phyloP scores from a whole-genome alignment of 2,113 vertebrate species.

The Nasalis larvatus region DNA sequence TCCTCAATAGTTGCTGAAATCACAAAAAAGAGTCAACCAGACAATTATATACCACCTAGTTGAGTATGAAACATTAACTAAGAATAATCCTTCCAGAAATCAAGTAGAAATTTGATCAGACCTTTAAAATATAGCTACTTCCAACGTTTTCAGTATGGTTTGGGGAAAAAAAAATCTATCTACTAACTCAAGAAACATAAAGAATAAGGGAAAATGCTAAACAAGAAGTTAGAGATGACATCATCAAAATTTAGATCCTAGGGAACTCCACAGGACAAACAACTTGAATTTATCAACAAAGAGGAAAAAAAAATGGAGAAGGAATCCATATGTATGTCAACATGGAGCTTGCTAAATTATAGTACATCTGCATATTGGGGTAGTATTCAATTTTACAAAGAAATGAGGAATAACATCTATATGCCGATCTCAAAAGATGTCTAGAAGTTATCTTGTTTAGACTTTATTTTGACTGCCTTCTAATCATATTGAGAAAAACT shows the following conservation, averaged over 20 bases:
- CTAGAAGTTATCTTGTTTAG: background rate
- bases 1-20: background rate
- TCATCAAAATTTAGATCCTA: background rate
- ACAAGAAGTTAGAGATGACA: background rate
- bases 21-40: background rate
- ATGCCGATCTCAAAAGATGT: background rate
- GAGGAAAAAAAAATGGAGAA: background rate
- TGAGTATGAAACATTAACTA: background rate
- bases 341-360: background rate
- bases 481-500: background rate
- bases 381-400: background rate
- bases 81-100: background rate
- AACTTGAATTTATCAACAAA: background rate
- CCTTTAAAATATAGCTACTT: background rate
- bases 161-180: background rate
- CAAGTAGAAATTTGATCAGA: background rate
- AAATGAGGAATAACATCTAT: background rate
- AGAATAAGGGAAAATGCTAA: background rate
- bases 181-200: background rate
- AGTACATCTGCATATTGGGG: background rate
- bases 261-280: background rate
- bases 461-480: background rate
- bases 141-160: background rate
- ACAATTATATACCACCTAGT: background rate
- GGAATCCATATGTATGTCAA: background rate